These are phyloP conservation scores for Acanthosepion pharaonis DNA, from an alignment of 2,888 invertebrate genomes.

Conservation along the genomic window DNA sequence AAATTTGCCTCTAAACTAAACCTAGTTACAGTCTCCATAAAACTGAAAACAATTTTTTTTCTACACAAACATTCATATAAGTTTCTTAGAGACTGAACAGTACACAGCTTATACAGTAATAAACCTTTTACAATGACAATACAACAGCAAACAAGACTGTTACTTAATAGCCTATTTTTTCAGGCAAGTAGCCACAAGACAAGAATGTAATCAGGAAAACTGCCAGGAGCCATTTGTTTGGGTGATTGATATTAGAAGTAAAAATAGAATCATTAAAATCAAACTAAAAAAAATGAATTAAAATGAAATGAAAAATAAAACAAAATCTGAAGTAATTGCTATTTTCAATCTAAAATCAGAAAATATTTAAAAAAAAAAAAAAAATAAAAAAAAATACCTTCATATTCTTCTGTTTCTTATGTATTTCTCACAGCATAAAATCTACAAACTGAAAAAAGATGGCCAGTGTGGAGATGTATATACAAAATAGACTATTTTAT, in stretches of 20 bases:
- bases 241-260: not conserved
- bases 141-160: not conserved
- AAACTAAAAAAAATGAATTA: not conserved
- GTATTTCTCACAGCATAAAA: not conserved
- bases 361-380: not conserved
- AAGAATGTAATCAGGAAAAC: no score
- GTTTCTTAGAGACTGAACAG: not conserved
- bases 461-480: not conserved
- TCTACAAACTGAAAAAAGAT: not conserved
- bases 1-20: no score
- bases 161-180: not conserved
- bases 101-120: not conserved
- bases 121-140: not conserved
- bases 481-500: not conserved
- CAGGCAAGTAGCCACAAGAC: not conserved
- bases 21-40: no score
- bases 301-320: not conserved
- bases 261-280: not conserved
- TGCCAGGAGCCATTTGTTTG: not conserved
- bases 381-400: not conserved
- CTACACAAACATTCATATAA: not conserved
- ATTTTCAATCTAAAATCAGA: not conserved
- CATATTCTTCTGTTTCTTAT: not conserved
- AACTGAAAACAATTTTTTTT: no score
- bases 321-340: not conserved